Evolutionary conservation across 1,140 invertebrate species (phyloP).

Genomic region (Drosophila jambulina): DNA sequence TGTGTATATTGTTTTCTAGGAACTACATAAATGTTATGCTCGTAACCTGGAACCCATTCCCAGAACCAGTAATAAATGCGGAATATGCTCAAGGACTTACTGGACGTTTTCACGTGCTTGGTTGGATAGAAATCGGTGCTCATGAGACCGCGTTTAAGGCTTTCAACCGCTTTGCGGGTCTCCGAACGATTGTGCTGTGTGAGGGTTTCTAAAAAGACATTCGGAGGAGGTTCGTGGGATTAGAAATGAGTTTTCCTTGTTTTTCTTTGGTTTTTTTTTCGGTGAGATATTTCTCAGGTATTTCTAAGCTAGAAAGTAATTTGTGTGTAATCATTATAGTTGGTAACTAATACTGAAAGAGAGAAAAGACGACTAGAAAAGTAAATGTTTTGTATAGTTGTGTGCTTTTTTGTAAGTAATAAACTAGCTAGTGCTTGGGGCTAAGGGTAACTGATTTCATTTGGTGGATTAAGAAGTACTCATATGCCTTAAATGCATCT

Average conservation of each 20-base stretch:
- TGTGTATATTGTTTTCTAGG: slow-evolving; percentile 24
- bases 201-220: slow-evolving; percentile 65
- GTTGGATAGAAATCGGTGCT: slow-evolving; percentile 45
- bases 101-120: slow-evolving; percentile 61
- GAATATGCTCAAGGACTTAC: slow-evolving; percentile 55
- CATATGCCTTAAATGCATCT: neutral
- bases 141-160: slow-evolving; percentile 60
- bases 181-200: slow-evolving; percentile 43
- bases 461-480: neutral
- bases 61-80: slow-evolving; percentile 46
- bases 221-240: slow-evolving; percentile 15
- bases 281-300: slow-evolving; percentile 15
- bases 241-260: slow-evolving; percentile 21
- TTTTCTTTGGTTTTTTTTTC: neutral
- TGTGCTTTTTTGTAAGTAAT: slow-evolving; percentile 10
- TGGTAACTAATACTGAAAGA: slow-evolving; percentile 73
- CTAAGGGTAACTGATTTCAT: slow-evolving; percentile 20
- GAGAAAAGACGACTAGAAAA: slow-evolving; percentile 75
- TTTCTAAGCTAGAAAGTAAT: slow-evolving; percentile 22
- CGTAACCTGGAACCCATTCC: slow-evolving; percentile 31
- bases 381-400: slow-evolving; percentile 10
- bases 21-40: slow-evolving; percentile 26
- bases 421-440: slow-evolving; percentile 27
- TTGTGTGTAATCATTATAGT: slow-evolving; percentile 24
- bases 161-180: slow-evolving; percentile 53